Conservation (phyloP, 2,888 invertebrate genomes). For the Marasmarcha lunaedactyla region DNA sequence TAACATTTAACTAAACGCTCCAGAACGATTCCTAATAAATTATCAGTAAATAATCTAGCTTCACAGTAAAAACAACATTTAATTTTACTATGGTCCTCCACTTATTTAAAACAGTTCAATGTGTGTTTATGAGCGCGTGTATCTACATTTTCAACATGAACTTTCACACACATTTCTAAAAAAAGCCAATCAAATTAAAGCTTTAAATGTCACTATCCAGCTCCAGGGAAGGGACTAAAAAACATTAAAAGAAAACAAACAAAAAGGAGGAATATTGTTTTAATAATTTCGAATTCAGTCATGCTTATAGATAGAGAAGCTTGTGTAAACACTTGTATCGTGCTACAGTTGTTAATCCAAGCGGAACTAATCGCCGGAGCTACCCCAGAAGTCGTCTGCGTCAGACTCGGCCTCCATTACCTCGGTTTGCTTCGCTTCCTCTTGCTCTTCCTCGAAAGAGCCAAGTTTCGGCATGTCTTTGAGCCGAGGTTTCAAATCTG, state of each 20-base stretch:
- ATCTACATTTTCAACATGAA: not conserved
- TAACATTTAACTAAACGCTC: not conserved
- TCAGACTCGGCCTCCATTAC: slow-evolving; percentile 51
- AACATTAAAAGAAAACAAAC: slow-evolving; percentile 35
- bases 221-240: slow-evolving; percentile 29
- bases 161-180: slow-evolving; percentile 3
- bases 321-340: slow-evolving; percentile 32
- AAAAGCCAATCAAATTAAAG: slow-evolving; percentile 48
- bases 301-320: slow-evolving; percentile 52
- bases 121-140: no score
- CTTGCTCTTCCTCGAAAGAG: slow-evolving; percentile 55
- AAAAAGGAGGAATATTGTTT: slow-evolving; percentile 40
- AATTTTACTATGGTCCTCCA: not conserved
- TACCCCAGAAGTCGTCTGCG: slow-evolving; percentile 56
- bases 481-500: slow-evolving; percentile 25
- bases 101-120: not conserved
- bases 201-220: slow-evolving; percentile 25
- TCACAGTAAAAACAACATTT: not conserved
- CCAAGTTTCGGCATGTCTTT: slow-evolving; percentile 42
- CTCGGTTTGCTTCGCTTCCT: slow-evolving; percentile 36
- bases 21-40: not conserved
- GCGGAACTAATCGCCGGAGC: slow-evolving; percentile 47
- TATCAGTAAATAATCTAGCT: not conserved
- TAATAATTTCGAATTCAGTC: slow-evolving; percentile 53
- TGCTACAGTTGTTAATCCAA: slow-evolving; percentile 36